Base-by-base conservation (phyloP, 2,797 vertebrate genomes). In the Alfaro cultratus region DNA sequence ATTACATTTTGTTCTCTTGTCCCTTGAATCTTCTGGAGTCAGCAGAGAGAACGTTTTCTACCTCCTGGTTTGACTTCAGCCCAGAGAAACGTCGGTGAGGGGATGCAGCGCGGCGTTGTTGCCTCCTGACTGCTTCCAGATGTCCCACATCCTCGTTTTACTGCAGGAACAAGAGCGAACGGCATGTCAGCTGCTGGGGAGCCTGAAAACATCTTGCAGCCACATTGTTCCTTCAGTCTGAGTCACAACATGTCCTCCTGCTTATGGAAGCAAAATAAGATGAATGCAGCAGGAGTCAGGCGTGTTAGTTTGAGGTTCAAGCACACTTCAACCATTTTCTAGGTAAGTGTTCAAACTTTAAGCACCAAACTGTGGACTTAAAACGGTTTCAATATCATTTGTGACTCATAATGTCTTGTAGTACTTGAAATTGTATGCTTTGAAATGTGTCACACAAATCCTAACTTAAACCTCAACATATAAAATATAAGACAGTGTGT, bases 71-170 rank as follows among this genome's bases (percentile, higher is more conserved):
- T 92, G 88, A 91, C 88, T 89, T 90, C 39, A 60, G 73, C 68
- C 88, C 83, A 81, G 77, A 84, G 86, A 86, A 79, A 83, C 31
- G 21, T 84, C 85, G 9, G 1, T 11, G 34, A 29, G 62, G 26
- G 23, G 39, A 10, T 31, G 74, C 23, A 2, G 26, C 79, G 53
- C 1, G 9, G 80, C 47, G 7, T 9, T 10, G 79, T 9, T 11
- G 75, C 85, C 86, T 75, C 79, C 85, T 87, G 90, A 94, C 67
- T 34, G 23, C 86, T 92, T 91, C 93, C 93, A 94, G 93, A 93
- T 93, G 92, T 91, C 87, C 75, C 80, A 79, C 80, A 82, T 85
- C 84, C 85, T 87, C 73, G 51, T 81, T 55, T 79, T 18, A 68
- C 83, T 86, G 91, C 84, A 88, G 89, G 89, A 90, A 83, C 87